Evolutionary conservation across 1,140 invertebrate genomes (phyloP).

Genomic region (Diuraphis noxia): DNA sequence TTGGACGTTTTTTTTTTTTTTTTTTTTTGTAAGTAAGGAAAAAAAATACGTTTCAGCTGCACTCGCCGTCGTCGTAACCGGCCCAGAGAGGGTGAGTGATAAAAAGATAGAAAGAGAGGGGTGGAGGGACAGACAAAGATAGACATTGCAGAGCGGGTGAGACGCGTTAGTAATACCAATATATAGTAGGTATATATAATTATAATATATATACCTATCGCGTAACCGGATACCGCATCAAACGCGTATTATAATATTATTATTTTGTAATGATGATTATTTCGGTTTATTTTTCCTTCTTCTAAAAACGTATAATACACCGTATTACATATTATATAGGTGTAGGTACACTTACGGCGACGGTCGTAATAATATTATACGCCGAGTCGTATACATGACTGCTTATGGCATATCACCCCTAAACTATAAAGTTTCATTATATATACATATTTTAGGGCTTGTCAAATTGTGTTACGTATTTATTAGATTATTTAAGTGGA

Average conservation of each 20-base stretch:
- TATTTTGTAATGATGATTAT: constrained; percentile 9
- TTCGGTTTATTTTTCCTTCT: constrained; percentile 1
- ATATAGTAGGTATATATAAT: too few relatives aligned
- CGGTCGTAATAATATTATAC: neutral
- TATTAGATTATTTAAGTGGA: constrained; percentile 9
- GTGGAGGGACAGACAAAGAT: neutral
- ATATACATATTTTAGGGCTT: constrained; percentile 9
- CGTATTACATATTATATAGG: neutral
- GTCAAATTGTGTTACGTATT: neutral
- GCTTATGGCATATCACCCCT: neutral
- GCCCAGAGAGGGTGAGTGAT: neutral
- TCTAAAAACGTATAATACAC: neutral
- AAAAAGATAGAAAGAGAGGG: neutral
- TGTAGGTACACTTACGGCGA: neutral
- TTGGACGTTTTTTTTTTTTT: constrained; percentile 11
- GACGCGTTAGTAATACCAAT: neutral
- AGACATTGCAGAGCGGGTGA: neutral
- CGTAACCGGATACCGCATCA: constrained; percentile 24
- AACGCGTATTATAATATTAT: constrained; percentile 9
- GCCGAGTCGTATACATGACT: neutral
- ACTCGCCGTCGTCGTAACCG: neutral
- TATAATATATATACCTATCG: too few relatives aligned
- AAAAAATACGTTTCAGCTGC: constrained; percentile 51
- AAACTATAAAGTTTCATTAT: constrained; percentile 11
- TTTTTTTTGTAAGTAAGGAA: too few relatives aligned